Evolutionary conservation across 2,888 invertebrate genomes (phyloP).

Genomic region (Amiota communis): DNA sequence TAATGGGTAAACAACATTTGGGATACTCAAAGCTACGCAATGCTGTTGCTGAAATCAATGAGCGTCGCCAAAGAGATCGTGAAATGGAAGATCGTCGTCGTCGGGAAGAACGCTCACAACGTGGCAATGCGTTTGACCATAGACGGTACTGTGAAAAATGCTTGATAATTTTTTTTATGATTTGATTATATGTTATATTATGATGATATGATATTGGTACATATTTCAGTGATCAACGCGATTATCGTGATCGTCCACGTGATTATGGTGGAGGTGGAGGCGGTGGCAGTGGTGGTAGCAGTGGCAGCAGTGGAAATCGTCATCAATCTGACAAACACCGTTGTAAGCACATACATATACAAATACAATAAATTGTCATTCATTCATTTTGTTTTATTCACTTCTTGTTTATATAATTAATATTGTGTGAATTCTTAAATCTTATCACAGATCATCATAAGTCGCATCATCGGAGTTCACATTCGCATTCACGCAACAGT

Average conservation of each 20-base stretch:
- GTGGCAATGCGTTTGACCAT: conserved; percentile 55
- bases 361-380: conserved; percentile 45
- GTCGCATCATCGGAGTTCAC: conserved; percentile 65
- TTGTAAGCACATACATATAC: too few relatives aligned
- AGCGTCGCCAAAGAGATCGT: conserved; percentile 77
- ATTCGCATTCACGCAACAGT: conserved; percentile 61
- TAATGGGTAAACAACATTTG: conserved; percentile 98
- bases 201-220: background rate
- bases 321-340: conserved; percentile 62
- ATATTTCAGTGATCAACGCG: conserved; percentile 58
- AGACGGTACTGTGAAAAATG: conserved; percentile 51
- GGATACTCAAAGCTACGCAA: conserved; percentile 84
- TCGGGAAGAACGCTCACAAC: conserved; percentile 66
- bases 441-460: conserved; percentile 60
- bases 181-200: too few relatives aligned
- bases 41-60: conserved; percentile 80
- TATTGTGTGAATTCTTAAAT: too few relatives aligned
- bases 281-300: background rate
- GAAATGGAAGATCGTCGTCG: conserved; percentile 75
- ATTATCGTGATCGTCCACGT: conserved; percentile 66
- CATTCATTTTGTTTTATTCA: background rate
- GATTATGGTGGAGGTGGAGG: conserved; percentile 48
- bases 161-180: conserved; percentile 3
- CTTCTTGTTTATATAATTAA: background rate
- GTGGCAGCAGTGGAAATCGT: conserved; percentile 52